Evolutionary conservation across 2,797 vertebrate genomes (phyloP), one percentile per base, ranked within the genome.

Genomic region (Myotis findleyi): DNA sequence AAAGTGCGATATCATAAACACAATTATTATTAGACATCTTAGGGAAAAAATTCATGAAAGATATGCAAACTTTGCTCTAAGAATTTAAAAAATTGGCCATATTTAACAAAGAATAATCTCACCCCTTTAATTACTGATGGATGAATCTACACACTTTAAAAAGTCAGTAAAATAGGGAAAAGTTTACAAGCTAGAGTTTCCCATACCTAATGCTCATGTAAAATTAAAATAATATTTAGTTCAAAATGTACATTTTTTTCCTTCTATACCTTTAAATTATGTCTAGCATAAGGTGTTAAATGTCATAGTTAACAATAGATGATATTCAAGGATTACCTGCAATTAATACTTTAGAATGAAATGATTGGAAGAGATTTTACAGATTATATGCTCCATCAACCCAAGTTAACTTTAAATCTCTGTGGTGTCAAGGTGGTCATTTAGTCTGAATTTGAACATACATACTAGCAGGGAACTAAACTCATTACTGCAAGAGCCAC

Each of bases 181-280:
- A 72, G 11, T 36, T 81, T 62, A 49, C 33, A 81, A 87, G 12
- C 33, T 36, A 73, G 27, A 88, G 38, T 72, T 80, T 71, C 2
- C 27, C 20, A 44, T 2, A 86, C 2, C 20, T 33, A 68, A 83
- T 57, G 13, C 5, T 14, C 62, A 83, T 55, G 23, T 76, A 94
- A 94, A 93, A 91, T 62, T 55, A 87, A 16, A 82, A 44, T 33
- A 91, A 55, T n/a, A 91, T 75, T 93, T 89, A 97, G 12, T 16
- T 30, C 16, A 77, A 91, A 87, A 57, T 73, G 12, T 64, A 2
- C 18, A 85, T 81, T 87, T 72, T 87, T 72, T 87, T 71, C 12
- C 16, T 55, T 91, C 20, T 57, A 62, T 77, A 57, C 7, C 10
- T 89, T 94, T 51, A 75, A 79, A 11, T 25, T 68, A 53, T 51